phyloP scores from a whole-genome alignment of 2,888 invertebrate genomes.

The Tolmerus cingulatus region DNA sequence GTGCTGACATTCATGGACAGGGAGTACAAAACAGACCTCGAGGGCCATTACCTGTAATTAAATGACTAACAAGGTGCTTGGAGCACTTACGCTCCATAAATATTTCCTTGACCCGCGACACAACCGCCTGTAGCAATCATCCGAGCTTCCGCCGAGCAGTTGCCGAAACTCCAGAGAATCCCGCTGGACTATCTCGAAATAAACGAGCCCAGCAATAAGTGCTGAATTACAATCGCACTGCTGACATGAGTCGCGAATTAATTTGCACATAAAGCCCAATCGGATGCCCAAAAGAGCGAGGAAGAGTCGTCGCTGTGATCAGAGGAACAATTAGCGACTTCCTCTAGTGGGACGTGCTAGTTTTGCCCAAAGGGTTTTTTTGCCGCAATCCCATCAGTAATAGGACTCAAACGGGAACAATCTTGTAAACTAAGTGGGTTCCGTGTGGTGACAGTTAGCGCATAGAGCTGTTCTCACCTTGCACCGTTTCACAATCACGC shows the following conservation, averaged over 20 bases:
- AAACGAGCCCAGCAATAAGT: neutral
- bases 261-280: conserved; percentile 14
- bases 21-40: neutral
- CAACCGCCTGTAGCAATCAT: neutral
- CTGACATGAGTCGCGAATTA: neutral
- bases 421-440: neutral
- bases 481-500: neutral
- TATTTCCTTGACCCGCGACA: neutral
- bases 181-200: neutral
- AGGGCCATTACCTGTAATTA: conserved; percentile 9
- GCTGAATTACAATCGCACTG: neutral
- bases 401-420: neutral
- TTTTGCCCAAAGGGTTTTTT: conserved; percentile 1
- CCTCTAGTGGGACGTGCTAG: conserved; percentile 1
- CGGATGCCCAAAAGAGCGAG: neutral
- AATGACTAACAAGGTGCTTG: neutral
- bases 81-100: neutral
- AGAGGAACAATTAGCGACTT: conserved; percentile 22
- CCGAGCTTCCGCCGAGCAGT: neutral
- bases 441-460: neutral
- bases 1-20: neutral
- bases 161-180: neutral
- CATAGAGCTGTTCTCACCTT: neutral
- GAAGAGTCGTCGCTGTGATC: neutral
- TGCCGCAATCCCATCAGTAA: neutral